Evolutionary conservation across 2,797 vertebrate species (phyloP).

Genomic region (Alosa sapidissima): DNA sequence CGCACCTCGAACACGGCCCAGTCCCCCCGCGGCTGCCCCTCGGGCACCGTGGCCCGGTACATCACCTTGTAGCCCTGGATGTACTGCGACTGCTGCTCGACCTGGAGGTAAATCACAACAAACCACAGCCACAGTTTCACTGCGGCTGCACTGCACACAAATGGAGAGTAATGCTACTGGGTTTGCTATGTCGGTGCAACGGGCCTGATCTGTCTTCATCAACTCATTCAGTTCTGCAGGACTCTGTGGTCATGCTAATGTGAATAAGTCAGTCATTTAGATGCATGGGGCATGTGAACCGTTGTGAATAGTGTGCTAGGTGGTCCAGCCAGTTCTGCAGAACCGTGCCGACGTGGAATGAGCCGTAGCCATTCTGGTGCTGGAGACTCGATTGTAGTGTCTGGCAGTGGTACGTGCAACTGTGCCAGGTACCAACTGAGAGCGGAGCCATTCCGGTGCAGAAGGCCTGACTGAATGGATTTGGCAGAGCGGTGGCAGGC

Average conservation of each 20-base stretch:
- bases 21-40: conserved; percentile 77
- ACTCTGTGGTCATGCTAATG: neutral
- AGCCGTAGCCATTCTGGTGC: neutral
- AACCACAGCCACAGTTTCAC: conserved; percentile 39
- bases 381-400: neutral
- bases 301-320: neutral
- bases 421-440: neutral
- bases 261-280: neutral
- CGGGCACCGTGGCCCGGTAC: conserved; percentile 82
- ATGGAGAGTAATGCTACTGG: neutral
- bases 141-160: neutral
- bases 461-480: conserved; percentile 7
- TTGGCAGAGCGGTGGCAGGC: neutral
- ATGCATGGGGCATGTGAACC: neutral
- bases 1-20: conserved; percentile 95
- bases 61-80: conserved; percentile 97
- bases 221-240: neutral
- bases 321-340: neutral
- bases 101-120: conserved; percentile 68
- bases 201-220: neutral
- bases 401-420: neutral
- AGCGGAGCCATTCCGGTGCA: neutral
- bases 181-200: neutral
- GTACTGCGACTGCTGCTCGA: conserved; percentile 97
- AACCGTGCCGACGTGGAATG: neutral